Conservation (phyloP, 2,113 vertebrate species). For the Balaeniceps rex region DNA sequence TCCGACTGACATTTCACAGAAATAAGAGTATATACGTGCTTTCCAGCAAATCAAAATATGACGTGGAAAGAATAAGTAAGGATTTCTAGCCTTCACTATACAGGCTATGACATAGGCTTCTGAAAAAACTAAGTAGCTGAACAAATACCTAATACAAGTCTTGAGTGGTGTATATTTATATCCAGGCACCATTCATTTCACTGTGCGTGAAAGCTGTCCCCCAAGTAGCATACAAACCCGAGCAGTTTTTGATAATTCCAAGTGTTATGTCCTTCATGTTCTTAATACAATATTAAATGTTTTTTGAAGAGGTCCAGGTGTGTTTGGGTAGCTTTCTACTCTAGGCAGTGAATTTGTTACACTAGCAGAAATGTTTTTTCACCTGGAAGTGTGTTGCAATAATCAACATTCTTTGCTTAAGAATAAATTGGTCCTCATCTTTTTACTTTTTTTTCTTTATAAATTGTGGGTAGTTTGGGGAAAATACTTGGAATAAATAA, state of each 20-base stretch:
- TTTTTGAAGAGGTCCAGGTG: conserved; percentile 62
- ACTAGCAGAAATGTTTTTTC: conserved; percentile 67
- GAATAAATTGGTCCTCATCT: not conserved
- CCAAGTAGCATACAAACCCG: not conserved
- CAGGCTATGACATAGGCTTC: not conserved
- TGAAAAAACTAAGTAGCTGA: not conserved
- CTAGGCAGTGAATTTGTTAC: conserved; percentile 58
- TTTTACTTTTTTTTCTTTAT: not conserved
- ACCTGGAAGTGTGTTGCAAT: not conserved
- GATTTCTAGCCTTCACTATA: not conserved
- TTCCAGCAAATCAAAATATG: not conserved
- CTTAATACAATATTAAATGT: conserved; percentile 46
- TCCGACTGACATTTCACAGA: not conserved
- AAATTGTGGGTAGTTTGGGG: not conserved
- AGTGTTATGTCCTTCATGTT: conserved; percentile 49
- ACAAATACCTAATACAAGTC: not conserved
- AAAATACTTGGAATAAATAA: not conserved
- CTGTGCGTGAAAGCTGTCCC: not conserved
- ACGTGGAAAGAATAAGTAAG: accelerated
- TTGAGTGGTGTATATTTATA: not conserved
- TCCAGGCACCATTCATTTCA: not conserved
- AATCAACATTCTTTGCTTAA: not conserved
- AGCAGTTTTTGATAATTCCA: conserved; percentile 6
- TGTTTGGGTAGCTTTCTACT: conserved; percentile 39
- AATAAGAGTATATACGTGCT: accelerated